Conservation (phyloP, 2,113 vertebrate genomes). For the Polypterus bichir region DNA sequence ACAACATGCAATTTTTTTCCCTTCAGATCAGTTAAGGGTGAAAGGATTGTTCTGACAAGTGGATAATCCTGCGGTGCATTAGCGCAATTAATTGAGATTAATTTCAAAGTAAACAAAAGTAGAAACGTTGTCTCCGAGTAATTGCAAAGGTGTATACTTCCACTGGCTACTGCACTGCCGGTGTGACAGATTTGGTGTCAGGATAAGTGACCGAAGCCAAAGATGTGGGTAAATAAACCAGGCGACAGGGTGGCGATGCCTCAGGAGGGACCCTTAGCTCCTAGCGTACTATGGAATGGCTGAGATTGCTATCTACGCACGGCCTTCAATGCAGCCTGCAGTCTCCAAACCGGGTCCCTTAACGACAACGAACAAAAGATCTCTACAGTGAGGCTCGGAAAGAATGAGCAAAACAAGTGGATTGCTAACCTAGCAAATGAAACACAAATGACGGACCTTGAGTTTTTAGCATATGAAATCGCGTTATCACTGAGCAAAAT, state of each 20-base stretch:
- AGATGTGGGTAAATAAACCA: slow-evolving; percentile 54
- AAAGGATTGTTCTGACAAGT: no score
- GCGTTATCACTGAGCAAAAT: no score
- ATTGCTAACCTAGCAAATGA: no score
- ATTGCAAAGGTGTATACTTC: slow-evolving; percentile 40
- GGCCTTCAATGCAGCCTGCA: slow-evolving; percentile 39
- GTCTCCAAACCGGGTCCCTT: slow-evolving; percentile 26
- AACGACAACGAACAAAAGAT: slow-evolving; percentile 27
- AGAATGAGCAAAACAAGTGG: background rate
- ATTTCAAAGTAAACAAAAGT: slow-evolving; percentile 46
- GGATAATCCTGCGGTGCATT: slow-evolving; percentile 10
- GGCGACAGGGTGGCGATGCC: slow-evolving; percentile 60
- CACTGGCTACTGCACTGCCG: slow-evolving; percentile 44
- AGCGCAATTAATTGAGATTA: slow-evolving; percentile 48
- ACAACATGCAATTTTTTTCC: no score
- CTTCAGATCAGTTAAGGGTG: no score
- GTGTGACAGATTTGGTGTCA: slow-evolving; percentile 56
- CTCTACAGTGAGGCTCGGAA: slow-evolving; percentile 13
- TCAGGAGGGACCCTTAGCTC: slow-evolving; percentile 39
- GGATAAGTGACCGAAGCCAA: slow-evolving; percentile 50
- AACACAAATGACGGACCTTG: no score
- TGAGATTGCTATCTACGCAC: slow-evolving; percentile 55
- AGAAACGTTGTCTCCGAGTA: slow-evolving; percentile 39
- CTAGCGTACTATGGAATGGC: slow-evolving; percentile 28
- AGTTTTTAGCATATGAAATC: no score